phyloP scores from a whole-genome alignment of 2,113 vertebrate genomes.

The Arenaria interpres region DNA sequence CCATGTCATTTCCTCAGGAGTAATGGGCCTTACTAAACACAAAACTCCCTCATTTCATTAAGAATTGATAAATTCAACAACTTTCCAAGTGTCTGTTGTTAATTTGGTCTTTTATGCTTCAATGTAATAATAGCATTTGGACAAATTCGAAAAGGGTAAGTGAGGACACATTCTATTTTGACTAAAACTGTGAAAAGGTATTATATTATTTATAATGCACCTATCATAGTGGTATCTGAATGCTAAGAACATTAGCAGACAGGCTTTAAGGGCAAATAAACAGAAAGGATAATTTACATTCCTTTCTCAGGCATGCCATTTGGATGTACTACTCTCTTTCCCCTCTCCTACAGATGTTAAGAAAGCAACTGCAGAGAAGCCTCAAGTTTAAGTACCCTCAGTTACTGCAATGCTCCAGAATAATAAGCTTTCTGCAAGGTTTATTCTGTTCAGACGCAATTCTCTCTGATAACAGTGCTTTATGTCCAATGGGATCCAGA shows the following conservation, averaged over 20 bases:
- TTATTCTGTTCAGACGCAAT: background rate
- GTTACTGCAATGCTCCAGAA: background rate
- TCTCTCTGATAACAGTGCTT: background rate
- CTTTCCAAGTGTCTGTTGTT: background rate
- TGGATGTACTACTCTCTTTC: background rate
- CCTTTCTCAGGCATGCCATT: constrained; percentile 5
- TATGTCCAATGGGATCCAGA: background rate
- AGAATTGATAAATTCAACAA: background rate
- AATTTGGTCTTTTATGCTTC: background rate
- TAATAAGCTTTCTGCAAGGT: background rate
- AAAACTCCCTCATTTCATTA: background rate
- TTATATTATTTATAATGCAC: background rate
- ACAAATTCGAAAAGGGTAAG: background rate
- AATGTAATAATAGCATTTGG: background rate
- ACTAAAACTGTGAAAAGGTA: background rate
- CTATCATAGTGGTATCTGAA: background rate
- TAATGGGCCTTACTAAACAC: background rate
- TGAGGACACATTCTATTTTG: constrained; percentile 8
- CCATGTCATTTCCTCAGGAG: background rate
- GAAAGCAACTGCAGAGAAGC: background rate
- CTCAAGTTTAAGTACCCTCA: background rate
- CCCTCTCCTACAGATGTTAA: background rate
- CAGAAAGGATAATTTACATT: constrained; percentile 22
- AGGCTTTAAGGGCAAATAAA: constrained; percentile 18
- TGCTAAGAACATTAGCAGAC: constrained; percentile 18